A percentile compares a stretch with the other conserved stretches of the same genome.
phyloP scores from a whole-genome alignment of 2,797 vertebrate genomes.

The Hozukius guyotensis region DNA sequence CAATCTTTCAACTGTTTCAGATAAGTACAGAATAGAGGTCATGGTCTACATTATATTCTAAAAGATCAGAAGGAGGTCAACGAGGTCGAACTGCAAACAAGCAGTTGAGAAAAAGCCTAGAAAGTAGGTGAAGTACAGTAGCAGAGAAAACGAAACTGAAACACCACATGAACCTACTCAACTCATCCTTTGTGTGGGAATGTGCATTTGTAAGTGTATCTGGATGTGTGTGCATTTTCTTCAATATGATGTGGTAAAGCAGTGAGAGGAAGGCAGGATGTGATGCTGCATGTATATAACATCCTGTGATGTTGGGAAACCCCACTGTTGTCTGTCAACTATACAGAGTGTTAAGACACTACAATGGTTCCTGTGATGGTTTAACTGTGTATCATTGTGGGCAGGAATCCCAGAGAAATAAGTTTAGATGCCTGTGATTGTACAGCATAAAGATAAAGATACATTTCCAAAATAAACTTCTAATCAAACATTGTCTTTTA shows the following conservation, averaged over 20 bases:
- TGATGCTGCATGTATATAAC: constrained; percentile 47
- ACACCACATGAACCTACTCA: constrained; percentile 68
- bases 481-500: neutral
- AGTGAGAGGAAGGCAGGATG: constrained; percentile 76
- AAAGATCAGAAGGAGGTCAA: constrained; percentile 21
- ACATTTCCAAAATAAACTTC: neutral
- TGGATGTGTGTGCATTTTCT: constrained; percentile 7
- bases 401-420: neutral
- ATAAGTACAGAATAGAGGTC: constrained; percentile 2
- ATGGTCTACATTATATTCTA: constrained; percentile 3
- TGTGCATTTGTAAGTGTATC: constrained; percentile 6
- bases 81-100: constrained; percentile 11
- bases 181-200: constrained; percentile 49
- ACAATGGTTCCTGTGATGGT: constrained; percentile 38
- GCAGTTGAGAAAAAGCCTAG: constrained; percentile 43
- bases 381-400: neutral
- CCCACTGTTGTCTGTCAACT: constrained; percentile 49
- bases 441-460: neutral
- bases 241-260: constrained; percentile 47
- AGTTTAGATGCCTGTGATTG: neutral
- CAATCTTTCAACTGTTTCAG: constrained; percentile 2
- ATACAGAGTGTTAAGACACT: neutral
- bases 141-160: constrained; percentile 71
- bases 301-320: constrained; percentile 71
- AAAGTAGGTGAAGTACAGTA: constrained; percentile 69